Percentiles rank a stretch among this genome's conserved stretches.
These are phyloP conservation scores for Agrypnia vestita DNA, from an alignment of 1,140 invertebrate genomes.

Conservation along the genomic window DNA sequence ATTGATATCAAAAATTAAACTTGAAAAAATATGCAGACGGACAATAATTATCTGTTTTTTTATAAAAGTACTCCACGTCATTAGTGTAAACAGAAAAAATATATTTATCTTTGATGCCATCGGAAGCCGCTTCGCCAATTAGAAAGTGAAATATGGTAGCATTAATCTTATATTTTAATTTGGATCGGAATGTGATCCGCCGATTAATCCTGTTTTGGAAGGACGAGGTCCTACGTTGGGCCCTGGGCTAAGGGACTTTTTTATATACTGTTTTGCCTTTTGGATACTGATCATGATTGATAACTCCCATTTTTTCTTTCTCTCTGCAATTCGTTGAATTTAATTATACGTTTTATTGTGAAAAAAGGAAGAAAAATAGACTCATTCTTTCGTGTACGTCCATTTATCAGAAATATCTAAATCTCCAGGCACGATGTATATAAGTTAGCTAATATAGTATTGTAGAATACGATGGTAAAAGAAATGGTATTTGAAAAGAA, in stretches of 20 bases:
- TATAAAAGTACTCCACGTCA: conserved; percentile 25
- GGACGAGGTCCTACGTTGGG: not conserved
- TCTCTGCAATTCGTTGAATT: no score
- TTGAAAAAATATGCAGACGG: not conserved
- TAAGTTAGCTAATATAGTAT: no score
- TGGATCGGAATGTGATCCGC: conserved; percentile 19
- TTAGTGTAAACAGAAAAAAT: not conserved
- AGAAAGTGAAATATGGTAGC: conserved; percentile 14
- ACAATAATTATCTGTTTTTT: not conserved
- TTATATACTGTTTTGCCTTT: not conserved
- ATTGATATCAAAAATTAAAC: no score
- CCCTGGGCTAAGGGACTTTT: no score
- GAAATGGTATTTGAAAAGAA: no score
- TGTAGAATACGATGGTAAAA: no score
- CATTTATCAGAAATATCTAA: no score
- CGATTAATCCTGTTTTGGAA: conserved; percentile 21
- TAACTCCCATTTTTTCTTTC: no score
- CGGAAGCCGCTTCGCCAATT: conserved; percentile 21
- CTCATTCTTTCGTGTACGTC: no score
- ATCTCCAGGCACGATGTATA: no score
- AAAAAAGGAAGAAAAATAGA: no score
- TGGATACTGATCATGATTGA: not conserved
- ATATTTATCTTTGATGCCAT: conserved; percentile 10
- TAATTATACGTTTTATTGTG: no score
- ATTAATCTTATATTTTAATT: conserved; percentile 37